A percentile compares a stretch with the other conserved stretches of the same genome.
Evolutionary conservation across 2,797 vertebrate genomes (phyloP).

Genomic region (Gadopsis bispinosus): DNA sequence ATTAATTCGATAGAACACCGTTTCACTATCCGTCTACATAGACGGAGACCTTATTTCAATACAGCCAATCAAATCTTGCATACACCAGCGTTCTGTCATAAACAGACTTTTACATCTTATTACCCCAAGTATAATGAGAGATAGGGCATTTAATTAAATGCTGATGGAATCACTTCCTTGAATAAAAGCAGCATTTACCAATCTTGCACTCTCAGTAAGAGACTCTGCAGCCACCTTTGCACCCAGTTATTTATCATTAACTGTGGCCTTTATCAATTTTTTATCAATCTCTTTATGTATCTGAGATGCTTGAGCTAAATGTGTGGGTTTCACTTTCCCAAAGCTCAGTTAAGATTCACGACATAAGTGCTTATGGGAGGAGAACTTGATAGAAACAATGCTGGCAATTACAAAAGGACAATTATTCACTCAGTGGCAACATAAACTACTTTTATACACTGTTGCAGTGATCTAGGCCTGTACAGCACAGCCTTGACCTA

Average conservation of each 20-base stretch:
- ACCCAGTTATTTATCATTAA: slow-evolving; percentile 39
- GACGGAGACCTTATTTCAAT: too few species aligned
- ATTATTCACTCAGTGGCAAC: slow-evolving; percentile 43
- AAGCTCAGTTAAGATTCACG: slow-evolving; percentile 46
- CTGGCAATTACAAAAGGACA: slow-evolving; percentile 44
- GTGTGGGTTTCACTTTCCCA: slow-evolving; percentile 57
- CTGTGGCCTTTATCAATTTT: slow-evolving; percentile 30
- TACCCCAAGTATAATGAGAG: not conserved
- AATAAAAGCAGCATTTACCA: slow-evolving; percentile 2
- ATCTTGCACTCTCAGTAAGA: slow-evolving; percentile 17
- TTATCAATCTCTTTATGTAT: slow-evolving; percentile 44
- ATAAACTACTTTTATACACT: slow-evolving; percentile 26
- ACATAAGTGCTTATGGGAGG: slow-evolving; percentile 42
- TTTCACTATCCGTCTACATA: too few species aligned
- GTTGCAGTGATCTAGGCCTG: slow-evolving; percentile 27
- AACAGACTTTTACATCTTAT: slow-evolving; percentile 2
- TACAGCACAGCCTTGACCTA: slow-evolving; percentile 38
- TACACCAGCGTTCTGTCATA: too few species aligned
- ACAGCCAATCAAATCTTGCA: too few species aligned
- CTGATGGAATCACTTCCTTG: too few species aligned
- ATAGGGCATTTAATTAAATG: too few species aligned
- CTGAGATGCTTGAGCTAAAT: slow-evolving; percentile 35
- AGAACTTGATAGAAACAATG: slow-evolving; percentile 48
- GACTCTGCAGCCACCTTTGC: slow-evolving; percentile 30
- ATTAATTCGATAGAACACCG: not conserved